phyloP scores from a whole-genome alignment of 2,888 invertebrate species.

The Oconnorella tubifera region DNA sequence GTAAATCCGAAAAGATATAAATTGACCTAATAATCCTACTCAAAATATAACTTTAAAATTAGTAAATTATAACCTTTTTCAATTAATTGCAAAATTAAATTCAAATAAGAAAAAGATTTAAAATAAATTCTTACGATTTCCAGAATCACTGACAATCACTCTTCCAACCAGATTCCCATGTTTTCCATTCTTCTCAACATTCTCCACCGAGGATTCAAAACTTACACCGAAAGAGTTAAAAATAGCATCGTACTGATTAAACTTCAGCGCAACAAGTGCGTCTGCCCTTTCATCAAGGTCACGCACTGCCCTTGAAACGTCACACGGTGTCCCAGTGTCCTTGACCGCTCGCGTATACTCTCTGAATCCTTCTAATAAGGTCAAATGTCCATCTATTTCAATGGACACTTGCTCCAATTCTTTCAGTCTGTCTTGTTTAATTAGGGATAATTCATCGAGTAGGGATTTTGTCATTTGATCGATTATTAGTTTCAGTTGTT shows the following conservation, averaged over 20 bases:
- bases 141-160: no score
- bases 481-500: background rate
- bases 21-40: no score
- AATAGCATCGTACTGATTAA: background rate
- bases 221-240: background rate
- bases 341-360: background rate
- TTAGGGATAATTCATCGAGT: background rate
- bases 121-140: no score
- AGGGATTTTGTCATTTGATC: background rate
- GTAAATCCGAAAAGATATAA: no score
- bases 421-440: background rate
- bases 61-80: no score
- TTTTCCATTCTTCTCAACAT: no score
- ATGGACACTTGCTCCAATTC: background rate
- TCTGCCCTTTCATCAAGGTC: conserved; percentile 6
- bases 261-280: no score
- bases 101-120: no score
- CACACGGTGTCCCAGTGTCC: background rate
- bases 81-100: no score
- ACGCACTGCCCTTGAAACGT: background rate
- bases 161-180: no score
- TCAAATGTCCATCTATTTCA: background rate
- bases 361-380: background rate
- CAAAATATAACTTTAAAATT: no score
- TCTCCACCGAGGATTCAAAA: no score